Percentiles rank a stretch among this genome's conserved stretches.
Evolutionary conservation across 2,797 vertebrate genomes (phyloP).

Genomic region (Poliocrania exsul): DNA sequence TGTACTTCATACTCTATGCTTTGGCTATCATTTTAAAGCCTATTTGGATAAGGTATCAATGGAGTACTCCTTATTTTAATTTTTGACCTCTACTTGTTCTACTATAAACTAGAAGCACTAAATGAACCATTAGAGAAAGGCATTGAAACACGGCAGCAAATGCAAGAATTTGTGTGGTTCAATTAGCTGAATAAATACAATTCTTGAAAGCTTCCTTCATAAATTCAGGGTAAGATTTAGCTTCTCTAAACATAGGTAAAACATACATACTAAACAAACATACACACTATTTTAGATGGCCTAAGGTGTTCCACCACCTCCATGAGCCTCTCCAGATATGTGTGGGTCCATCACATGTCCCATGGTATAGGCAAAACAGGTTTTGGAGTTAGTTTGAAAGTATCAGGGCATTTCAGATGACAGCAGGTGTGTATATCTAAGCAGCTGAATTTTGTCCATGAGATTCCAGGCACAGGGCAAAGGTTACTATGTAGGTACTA

Average conservation of each 20-base stretch:
- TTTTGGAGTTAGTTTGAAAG: background rate
- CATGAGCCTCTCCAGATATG: background rate
- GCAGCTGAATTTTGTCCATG: background rate
- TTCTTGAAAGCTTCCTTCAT: background rate
- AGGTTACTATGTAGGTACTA: background rate
- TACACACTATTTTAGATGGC: background rate
- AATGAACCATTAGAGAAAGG: background rate
- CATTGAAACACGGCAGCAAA: background rate
- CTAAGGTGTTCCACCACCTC: background rate
- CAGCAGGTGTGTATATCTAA: background rate
- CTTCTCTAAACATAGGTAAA: background rate
- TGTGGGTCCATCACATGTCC: accelerated
- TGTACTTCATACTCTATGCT: background rate
- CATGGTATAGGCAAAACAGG: background rate
- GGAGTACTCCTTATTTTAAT: background rate
- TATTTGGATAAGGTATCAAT: background rate
- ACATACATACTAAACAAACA: no score
- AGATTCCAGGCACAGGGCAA: background rate
- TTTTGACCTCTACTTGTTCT: background rate
- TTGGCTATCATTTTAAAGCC: background rate
- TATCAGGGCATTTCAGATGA: background rate
- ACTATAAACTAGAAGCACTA: background rate
- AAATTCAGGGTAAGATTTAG: background rate
- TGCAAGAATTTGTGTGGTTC: background rate
- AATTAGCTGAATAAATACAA: background rate